Evolutionary conservation across 2,113 vertebrate species (phyloP), one percentile per base, ranked within the genome.

Genomic region (Bagarius yarrelli): DNA sequence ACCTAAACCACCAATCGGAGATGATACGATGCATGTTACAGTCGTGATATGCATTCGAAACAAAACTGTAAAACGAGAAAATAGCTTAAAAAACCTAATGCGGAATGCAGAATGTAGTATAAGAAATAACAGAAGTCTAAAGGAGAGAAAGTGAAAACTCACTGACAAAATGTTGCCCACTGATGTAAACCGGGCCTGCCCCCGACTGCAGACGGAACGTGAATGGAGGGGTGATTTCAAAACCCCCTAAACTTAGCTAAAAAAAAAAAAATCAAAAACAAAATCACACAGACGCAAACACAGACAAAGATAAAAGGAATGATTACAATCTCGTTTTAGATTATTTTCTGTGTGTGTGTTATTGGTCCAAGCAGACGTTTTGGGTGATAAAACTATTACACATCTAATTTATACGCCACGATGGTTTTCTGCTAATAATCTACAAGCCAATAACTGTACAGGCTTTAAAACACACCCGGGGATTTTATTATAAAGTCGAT

Each of bases 131-230:
- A 14, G 50, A 2, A 55, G 2, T 34, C 4, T 4, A 73, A 25
- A 25, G 44, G 36, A 32, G 13, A 50, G 25, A 3, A 40, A 40
- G 36, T 40, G 8, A 47, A 47, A 11, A 94, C 93, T 93, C 87
- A 94, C 93, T 92, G 25, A 94, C 90, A 85, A 94, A 94, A 89
- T 94, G 94, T 67, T 94, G 94, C 52, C 94, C 94, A 12, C 93
- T 94, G 86, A 94, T 94, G 81, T 93, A 88, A 74, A 94, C 90
- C 0, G 94, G 93, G 9, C 94, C 94, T 3, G 91, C 87, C 18
- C 94, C 94, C 0, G 92, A 92, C 85, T 91, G 91, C 50, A 94
- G 92, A 60, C 93, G 91, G 81, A 94, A 94, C 56, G 91, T 93
- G 25, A 94, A 90, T 0, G 94, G 94, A 36, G 93, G 94, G 0